phyloP scores from a whole-genome alignment of 2,888 invertebrate genomes.

The Hartigia nigra region DNA sequence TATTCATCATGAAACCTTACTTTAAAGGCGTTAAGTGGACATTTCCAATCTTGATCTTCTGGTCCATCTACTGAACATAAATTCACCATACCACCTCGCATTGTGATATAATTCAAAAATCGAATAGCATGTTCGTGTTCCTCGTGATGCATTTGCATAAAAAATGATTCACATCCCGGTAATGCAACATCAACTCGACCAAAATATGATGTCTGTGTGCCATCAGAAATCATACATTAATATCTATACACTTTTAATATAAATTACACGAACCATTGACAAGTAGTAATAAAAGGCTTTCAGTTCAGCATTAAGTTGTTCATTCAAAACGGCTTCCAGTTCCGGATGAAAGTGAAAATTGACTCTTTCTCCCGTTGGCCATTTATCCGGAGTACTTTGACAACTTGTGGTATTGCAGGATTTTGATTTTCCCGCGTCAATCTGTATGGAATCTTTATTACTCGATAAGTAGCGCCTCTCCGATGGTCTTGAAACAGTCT shows the following conservation, averaged over 20 bases:
- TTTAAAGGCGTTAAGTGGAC: slow-evolving; percentile 63
- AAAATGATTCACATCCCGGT: slow-evolving; percentile 63
- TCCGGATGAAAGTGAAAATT: slow-evolving; percentile 63
- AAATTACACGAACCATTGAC: slow-evolving; percentile 68
- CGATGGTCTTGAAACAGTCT: background rate
- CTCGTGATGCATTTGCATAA: slow-evolving; percentile 68
- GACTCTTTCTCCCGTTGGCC: slow-evolving; percentile 44
- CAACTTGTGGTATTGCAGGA: slow-evolving; percentile 14
- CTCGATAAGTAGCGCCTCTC: background rate
- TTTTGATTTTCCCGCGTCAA: slow-evolving; percentile 11
- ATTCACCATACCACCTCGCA: slow-evolving; percentile 66
- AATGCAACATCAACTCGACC: slow-evolving; percentile 66
- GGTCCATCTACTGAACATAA: slow-evolving; percentile 56
- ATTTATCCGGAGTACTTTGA: slow-evolving; percentile 35
- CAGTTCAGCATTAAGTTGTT: slow-evolving; percentile 71
- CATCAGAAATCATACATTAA: background rate
- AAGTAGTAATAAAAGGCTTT: slow-evolving; percentile 73
- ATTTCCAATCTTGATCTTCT: slow-evolving; percentile 61
- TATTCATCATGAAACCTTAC: slow-evolving; percentile 40
- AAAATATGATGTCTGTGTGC: slow-evolving; percentile 59
- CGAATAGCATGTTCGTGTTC: slow-evolving; percentile 66
- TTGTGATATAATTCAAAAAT: slow-evolving; percentile 66
- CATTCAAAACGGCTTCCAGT: slow-evolving; percentile 68
- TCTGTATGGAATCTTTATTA: background rate
- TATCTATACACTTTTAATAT: background rate